phyloP scores from a whole-genome alignment of 2,113 vertebrate species.

The Paradisaea rubra region DNA sequence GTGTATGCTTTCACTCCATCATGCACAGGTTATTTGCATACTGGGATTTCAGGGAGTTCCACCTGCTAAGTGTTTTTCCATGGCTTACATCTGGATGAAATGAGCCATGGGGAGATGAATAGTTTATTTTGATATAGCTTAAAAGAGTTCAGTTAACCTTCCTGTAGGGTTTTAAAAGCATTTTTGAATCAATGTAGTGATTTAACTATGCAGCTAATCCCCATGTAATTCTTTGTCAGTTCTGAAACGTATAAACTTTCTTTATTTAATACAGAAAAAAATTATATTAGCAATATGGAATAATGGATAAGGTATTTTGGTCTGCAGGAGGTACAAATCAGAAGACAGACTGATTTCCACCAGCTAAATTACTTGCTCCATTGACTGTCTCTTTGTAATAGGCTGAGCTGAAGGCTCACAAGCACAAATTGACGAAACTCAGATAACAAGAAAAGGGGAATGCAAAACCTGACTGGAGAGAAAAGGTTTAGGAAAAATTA shows the following conservation, averaged over 20 bases:
- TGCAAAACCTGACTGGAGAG: neutral
- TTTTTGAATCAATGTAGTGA: neutral
- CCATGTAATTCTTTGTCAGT: neutral
- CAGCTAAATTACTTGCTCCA: neutral
- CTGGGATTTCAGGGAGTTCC: neutral
- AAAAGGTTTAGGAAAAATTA: neutral
- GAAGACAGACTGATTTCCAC: neutral
- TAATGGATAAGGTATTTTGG: neutral
- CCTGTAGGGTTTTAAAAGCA: neutral
- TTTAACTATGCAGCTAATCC: neutral
- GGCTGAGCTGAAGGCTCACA: neutral
- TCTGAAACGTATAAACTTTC: neutral
- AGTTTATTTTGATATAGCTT: neutral
- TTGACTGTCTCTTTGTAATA: neutral
- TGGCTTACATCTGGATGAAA: neutral
- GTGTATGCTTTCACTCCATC: neutral
- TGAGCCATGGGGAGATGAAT: neutral
- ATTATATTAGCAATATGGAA: neutral
- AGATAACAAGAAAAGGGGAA: neutral
- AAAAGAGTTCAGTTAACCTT: neutral
- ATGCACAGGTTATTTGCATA: neutral
- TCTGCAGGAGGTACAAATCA: neutral
- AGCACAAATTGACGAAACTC: neutral
- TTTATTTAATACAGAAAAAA: neutral
- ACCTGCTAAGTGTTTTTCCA: neutral